These are phyloP conservation scores for Oreochromis tanganicae DNA, from an alignment of 2,113 vertebrate species.

Conservation along the genomic window DNA sequence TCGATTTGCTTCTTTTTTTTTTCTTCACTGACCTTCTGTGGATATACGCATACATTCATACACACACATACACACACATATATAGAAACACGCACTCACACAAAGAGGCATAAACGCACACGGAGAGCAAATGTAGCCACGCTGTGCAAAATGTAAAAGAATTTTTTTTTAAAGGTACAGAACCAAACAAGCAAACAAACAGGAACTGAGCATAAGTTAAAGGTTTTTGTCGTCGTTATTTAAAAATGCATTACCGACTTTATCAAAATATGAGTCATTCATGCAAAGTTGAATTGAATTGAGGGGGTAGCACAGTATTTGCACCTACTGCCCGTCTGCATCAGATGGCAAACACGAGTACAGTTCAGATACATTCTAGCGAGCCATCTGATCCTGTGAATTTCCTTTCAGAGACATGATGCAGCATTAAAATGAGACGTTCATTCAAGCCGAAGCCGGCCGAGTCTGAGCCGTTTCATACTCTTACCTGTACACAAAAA, in stretches of 20 bases:
- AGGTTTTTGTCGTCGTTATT: background rate
- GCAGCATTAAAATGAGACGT: slow-evolving; percentile 21
- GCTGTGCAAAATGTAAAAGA: slow-evolving; percentile 60
- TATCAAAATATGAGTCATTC: slow-evolving; percentile 48
- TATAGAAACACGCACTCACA: background rate
- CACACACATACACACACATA: background rate
- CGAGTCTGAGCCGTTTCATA: background rate
- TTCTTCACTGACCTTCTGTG: slow-evolving; percentile 4
- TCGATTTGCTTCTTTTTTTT: background rate
- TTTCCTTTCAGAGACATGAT: background rate
- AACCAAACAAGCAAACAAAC: slow-evolving; percentile 5
- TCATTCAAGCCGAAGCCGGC: background rate
- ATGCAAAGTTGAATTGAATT: slow-evolving; percentile 27
- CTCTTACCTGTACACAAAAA: slow-evolving; percentile 27
- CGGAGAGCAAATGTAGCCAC: slow-evolving; percentile 31
- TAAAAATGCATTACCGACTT: background rate
- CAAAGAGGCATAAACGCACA: background rate
- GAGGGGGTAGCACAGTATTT: slow-evolving; percentile 21
- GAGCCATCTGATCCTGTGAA: background rate
- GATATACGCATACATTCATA: background rate
- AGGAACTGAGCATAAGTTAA: background rate
- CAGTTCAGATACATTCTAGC: slow-evolving; percentile 29
- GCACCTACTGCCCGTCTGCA: slow-evolving; percentile 1
- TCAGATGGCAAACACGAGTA: slow-evolving; percentile 18
- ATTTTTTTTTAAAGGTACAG: background rate